These are phyloP conservation scores for Lagopus muta DNA, from an alignment of 2,113 vertebrate species.

Conservation along the genomic window DNA sequence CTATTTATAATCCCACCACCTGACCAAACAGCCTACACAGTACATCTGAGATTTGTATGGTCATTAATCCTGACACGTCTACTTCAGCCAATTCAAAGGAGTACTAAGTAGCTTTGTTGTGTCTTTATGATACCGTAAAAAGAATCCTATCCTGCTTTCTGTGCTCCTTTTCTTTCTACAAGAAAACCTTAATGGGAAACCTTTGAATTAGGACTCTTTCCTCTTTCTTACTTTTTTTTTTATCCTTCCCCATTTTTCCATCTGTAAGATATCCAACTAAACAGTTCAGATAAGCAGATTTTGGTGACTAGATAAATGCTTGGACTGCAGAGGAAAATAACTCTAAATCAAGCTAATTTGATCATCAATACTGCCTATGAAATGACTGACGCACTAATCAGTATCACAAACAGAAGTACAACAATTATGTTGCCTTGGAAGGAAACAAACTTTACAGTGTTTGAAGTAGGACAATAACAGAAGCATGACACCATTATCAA, in stretches of 20 bases:
- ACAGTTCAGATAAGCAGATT: background rate
- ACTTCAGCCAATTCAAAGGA: conserved; percentile 65
- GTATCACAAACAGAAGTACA: background rate
- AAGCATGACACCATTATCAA: background rate
- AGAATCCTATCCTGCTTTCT: background rate
- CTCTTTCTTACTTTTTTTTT: background rate
- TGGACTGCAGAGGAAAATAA: background rate
- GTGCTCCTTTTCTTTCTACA: background rate
- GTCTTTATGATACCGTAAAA: conserved; percentile 45
- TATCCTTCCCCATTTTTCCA: background rate
- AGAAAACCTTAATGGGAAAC: background rate
- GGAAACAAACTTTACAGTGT: background rate
- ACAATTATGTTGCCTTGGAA: background rate
- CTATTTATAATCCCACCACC: conserved; percentile 73
- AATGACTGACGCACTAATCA: background rate
- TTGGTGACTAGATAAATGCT: background rate
- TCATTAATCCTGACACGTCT: conserved; percentile 66
- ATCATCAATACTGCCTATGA: background rate
- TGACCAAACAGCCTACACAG: conserved; percentile 56
- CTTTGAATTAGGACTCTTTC: background rate
- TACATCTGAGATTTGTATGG: conserved; percentile 63
- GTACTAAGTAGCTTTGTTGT: conserved; percentile 56
- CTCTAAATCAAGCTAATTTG: background rate
- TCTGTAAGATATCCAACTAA: background rate
- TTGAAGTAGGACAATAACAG: background rate